These are phyloP conservation scores for Hydraecia micacea DNA, from an alignment of 2,888 invertebrate genomes.

Conservation along the genomic window DNA sequence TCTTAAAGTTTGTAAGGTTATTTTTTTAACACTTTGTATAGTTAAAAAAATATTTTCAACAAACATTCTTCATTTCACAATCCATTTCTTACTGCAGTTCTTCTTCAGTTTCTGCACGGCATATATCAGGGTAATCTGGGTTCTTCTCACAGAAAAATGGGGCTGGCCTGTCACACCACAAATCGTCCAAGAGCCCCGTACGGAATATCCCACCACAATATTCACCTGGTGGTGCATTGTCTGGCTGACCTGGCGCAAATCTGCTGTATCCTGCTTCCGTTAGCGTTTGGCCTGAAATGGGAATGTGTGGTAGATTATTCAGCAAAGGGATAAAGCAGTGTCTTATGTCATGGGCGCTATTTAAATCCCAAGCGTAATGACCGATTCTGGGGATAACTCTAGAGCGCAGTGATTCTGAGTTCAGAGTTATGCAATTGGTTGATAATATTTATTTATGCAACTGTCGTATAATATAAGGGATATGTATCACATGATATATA, in stretches of 20 bases:
- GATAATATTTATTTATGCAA: no score
- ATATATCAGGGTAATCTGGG: slow-evolving; percentile 45
- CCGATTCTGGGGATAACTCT: no score
- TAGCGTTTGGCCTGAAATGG: slow-evolving; percentile 7
- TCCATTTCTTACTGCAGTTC: background rate
- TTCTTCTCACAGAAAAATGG: slow-evolving; percentile 59
- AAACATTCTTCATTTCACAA: background rate
- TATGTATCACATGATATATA: no score
- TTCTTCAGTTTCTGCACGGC: background rate
- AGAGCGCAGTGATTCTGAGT: no score
- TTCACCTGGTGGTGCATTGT: slow-evolving; percentile 69
- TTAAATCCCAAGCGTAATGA: no score
- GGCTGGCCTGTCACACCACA: slow-evolving; percentile 62
- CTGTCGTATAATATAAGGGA: no score
- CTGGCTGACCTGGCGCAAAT: slow-evolving; percentile 71
- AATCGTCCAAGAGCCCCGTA: slow-evolving; percentile 67
- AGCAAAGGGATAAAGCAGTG: no score
- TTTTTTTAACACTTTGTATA: no score
- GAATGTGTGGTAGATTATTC: no score
- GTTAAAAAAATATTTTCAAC: background rate
- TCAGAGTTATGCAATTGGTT: no score
- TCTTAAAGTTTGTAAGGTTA: no score
- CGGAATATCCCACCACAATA: slow-evolving; percentile 72
- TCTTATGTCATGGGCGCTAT: no score
- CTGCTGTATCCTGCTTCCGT: slow-evolving; percentile 72